These are phyloP conservation scores for Nothobranchius kuhntae DNA, from an alignment of 2,113 vertebrate species.

Conservation along the genomic window DNA sequence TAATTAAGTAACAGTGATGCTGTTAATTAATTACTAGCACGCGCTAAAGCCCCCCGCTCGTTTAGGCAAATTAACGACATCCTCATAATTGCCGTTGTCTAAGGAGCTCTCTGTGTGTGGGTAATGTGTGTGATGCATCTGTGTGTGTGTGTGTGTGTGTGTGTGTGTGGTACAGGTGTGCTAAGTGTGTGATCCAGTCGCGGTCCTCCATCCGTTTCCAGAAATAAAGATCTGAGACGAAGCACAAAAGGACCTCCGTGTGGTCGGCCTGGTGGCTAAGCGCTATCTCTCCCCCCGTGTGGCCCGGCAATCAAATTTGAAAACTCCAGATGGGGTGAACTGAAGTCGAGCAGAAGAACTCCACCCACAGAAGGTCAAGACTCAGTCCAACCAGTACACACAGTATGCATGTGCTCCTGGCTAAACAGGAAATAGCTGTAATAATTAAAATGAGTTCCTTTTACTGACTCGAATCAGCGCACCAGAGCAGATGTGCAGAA, in stretches of 20 bases:
- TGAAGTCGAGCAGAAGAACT: constrained; percentile 35
- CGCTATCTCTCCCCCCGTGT: constrained; percentile 4
- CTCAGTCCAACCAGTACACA: constrained; percentile 5
- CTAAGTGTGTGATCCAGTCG: neutral
- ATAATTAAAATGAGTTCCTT: neutral
- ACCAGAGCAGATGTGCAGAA: constrained; percentile 17
- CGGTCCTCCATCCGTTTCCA: constrained; percentile 19
- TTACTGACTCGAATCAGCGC: too few relatives aligned
- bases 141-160: constrained; percentile 23
- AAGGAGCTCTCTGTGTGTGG: constrained; percentile 46
- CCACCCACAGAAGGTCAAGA: constrained; percentile 20
- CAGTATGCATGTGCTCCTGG: constrained; percentile 4
- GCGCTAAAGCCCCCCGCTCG: constrained; percentile 55
- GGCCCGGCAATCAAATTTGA: constrained; percentile 20
- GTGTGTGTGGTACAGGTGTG: constrained; percentile 31
- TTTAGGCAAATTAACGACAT: constrained; percentile 68
- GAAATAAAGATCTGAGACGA: constrained; percentile 57
- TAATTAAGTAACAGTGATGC: constrained; percentile 75
- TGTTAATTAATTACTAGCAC: constrained; percentile 69
- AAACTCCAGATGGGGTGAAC: constrained; percentile 41
- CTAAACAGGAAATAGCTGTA: neutral
- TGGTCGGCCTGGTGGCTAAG: constrained; percentile 21
- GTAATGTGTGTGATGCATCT: constrained; percentile 27
- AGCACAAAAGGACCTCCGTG: constrained; percentile 59
- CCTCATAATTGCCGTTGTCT: constrained; percentile 67